A percentile compares a stretch with the other conserved stretches of the same genome.
Evolutionary conservation across 1,140 invertebrate genomes (phyloP).

Genomic region (Lordiphosa collinella): DNA sequence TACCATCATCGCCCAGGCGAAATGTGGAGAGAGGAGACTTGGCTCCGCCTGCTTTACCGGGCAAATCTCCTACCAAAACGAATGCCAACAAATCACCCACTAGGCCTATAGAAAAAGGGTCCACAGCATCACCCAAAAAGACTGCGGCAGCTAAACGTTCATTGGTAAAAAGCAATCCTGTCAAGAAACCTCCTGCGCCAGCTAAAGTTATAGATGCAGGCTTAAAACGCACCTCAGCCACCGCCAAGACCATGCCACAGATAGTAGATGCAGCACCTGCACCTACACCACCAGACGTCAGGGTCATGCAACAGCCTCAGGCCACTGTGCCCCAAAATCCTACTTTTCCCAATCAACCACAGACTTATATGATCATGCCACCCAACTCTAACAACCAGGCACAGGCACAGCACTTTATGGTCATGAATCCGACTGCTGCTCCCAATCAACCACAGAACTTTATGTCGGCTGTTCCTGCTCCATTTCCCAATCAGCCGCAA

Average conservation of each 20-base stretch:
- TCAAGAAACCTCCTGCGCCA: background rate
- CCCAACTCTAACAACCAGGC: too few species aligned
- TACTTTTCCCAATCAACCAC: background rate
- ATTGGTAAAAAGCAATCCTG: background rate
- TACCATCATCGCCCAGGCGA: constrained; percentile 24
- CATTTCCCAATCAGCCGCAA: background rate
- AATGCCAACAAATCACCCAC: background rate
- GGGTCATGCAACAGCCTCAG: background rate
- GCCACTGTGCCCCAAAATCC: too few species aligned
- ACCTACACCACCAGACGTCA: background rate
- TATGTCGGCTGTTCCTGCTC: background rate
- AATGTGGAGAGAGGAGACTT: background rate
- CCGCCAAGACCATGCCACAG: constrained; percentile 1
- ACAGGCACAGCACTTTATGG: too few species aligned
- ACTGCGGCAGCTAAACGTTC: background rate
- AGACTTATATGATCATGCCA: constrained; percentile 3
- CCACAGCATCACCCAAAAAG: constrained; percentile 13
- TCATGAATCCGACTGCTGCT: too few species aligned
- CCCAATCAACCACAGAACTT: too few species aligned
- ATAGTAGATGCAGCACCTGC: background rate
- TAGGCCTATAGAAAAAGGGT: background rate
- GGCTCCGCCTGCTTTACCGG: background rate
- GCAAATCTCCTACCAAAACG: background rate
- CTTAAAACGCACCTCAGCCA: constrained; percentile 1
- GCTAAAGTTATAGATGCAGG: constrained; percentile 54